These are phyloP conservation scores for Epicampocera succincta DNA, from an alignment of 2,888 invertebrate species.

Conservation along the genomic window DNA sequence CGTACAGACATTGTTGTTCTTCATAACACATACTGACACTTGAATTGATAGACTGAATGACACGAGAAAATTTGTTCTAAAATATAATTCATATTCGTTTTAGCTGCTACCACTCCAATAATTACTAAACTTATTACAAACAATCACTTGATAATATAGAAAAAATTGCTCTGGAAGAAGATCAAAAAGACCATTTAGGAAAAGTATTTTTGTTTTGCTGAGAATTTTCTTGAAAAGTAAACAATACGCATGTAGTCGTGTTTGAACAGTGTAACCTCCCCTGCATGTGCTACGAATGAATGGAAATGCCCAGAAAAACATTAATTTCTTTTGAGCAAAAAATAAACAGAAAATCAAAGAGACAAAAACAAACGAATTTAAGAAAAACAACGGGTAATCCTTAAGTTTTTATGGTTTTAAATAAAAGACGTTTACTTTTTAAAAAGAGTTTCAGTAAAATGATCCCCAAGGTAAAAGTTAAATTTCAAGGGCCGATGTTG, in stretches of 20 bases:
- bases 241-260: conserved; percentile 6
- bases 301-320: too few species aligned
- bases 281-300: conserved; percentile 24
- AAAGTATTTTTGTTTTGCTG: conserved; percentile 9
- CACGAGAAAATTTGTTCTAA: conserved; percentile 13
- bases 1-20: background rate
- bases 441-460: too few species aligned
- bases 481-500: too few species aligned
- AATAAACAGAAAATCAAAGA: conserved; percentile 31
- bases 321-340: background rate
- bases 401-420: too few species aligned
- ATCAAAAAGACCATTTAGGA: conserved; percentile 45
- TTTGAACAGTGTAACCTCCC: conserved; percentile 5
- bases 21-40: conserved; percentile 6
- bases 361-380: conserved; percentile 38
- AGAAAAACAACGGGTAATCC: background rate
- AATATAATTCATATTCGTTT: conserved; percentile 19
- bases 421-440: too few species aligned
- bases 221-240: conserved; percentile 4
- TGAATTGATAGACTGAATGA: background rate
- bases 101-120: conserved; percentile 5
- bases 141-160: conserved; percentile 31
- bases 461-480: too few species aligned
- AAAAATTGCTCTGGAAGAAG: conserved; percentile 31
- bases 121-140: conserved; percentile 40